phyloP scores from a whole-genome alignment of 2,113 vertebrate genomes.

The Pardalotus punctatus region DNA sequence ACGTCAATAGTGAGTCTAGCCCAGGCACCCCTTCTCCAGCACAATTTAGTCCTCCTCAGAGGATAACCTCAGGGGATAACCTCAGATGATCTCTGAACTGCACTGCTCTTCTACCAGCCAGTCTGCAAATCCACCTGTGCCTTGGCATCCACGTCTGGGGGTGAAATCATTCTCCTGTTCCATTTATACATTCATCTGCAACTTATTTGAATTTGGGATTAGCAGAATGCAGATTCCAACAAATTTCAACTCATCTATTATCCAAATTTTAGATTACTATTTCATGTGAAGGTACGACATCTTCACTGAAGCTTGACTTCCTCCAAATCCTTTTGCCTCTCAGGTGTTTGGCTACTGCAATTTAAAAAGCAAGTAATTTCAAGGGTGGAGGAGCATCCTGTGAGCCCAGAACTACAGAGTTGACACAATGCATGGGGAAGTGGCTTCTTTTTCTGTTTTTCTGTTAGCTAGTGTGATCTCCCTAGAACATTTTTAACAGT shows the following conservation, averaged over 20 bases:
- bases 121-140: background rate
- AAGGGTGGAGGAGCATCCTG: background rate
- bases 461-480: background rate
- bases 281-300: background rate
- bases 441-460: background rate
- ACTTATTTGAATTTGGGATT: background rate
- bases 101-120: background rate
- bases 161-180: background rate
- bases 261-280: background rate
- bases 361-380: background rate
- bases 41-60: background rate
- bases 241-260: background rate
- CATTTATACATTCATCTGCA: background rate
- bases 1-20: background rate
- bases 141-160: background rate
- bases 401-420: background rate
- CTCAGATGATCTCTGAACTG: background rate
- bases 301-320: background rate
- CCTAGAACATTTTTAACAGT: background rate
- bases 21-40: background rate
- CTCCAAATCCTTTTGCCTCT: background rate
- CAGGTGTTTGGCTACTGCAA: background rate
- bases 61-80: background rate
- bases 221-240: background rate
- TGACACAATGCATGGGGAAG: rapidly evolving